These are phyloP conservation scores for Periophthalmus magnuspinnatus DNA, from an alignment of 2,797 vertebrate genomes.

Conservation along the genomic window DNA sequence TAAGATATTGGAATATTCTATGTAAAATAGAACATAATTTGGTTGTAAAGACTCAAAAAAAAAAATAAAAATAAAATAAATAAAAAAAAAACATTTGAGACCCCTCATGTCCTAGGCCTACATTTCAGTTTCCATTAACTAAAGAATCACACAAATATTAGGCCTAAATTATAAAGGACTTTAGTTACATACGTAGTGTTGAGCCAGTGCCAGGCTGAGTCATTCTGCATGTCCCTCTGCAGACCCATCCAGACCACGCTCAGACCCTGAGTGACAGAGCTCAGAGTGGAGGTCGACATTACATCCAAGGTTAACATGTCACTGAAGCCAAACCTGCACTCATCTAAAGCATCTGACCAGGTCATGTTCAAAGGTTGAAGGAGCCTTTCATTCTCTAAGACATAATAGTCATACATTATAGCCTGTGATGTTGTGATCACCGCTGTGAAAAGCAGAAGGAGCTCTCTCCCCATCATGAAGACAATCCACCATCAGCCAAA, in stretches of 20 bases:
- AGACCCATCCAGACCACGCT: slow-evolving; percentile 9
- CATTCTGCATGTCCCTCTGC: slow-evolving; percentile 2
- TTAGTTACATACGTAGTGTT: slow-evolving; percentile 23
- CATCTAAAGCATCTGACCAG: not conserved
- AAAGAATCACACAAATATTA: not conserved
- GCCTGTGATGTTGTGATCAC: not conserved
- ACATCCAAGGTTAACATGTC: not conserved
- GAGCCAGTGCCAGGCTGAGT: slow-evolving; percentile 23
- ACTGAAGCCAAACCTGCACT: not conserved
- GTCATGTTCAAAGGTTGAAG: not conserved
- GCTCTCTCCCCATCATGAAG: not conserved
- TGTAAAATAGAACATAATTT: not conserved
- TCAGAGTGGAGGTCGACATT: not conserved
- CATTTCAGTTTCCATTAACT: too few relatives aligned
- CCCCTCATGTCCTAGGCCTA: too few relatives aligned
- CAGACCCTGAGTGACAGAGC: not conserved
- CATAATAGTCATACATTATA: not conserved
- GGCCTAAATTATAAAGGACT: not conserved
- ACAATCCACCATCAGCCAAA: not conserved
- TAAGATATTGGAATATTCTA: too few relatives aligned
- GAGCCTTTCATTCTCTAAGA: not conserved
- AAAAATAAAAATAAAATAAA: too few relatives aligned
- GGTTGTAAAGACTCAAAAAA: too few relatives aligned
- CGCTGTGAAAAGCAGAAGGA: not conserved
- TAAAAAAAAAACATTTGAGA: too few relatives aligned